Conservation (phyloP, 37 sponge, comb jelly and placozoan genomes). For the Theonella swinhoei region DNA sequence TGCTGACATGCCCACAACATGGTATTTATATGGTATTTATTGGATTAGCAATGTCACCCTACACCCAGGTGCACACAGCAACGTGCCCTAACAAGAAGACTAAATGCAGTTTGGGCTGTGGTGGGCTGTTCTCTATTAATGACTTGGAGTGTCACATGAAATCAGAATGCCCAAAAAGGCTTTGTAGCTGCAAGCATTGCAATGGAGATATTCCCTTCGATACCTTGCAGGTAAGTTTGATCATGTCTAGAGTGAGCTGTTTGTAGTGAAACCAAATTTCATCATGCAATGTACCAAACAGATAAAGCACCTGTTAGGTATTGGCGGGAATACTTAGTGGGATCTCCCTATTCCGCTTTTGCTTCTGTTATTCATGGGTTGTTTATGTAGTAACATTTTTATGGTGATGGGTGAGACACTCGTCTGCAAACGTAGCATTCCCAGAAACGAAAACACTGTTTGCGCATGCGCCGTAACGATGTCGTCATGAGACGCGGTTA, state of each 20-base stretch:
- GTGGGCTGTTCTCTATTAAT: not conserved
- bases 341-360: not conserved
- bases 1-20: no score
- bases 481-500: no score
- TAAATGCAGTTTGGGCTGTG: not conserved
- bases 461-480: no score
- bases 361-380: no score
- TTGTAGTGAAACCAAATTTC: not conserved
- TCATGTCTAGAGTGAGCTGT: not conserved
- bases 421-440: no score
- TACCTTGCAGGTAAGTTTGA: not conserved
- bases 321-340: not conserved
- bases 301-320: not conserved
- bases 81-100: not conserved
- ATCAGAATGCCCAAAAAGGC: not conserved
- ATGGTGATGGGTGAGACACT: no score
- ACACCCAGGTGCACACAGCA: not conserved
- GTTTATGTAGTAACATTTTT: no score
- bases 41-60: not conserved
- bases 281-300: not conserved
- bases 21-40: no score
- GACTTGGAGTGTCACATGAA: not conserved
- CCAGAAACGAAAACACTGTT: no score
- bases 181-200: not conserved
- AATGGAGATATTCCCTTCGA: not conserved